Conservation (phyloP, 1,140 invertebrate species). For the Nephila pilipes region DNA sequence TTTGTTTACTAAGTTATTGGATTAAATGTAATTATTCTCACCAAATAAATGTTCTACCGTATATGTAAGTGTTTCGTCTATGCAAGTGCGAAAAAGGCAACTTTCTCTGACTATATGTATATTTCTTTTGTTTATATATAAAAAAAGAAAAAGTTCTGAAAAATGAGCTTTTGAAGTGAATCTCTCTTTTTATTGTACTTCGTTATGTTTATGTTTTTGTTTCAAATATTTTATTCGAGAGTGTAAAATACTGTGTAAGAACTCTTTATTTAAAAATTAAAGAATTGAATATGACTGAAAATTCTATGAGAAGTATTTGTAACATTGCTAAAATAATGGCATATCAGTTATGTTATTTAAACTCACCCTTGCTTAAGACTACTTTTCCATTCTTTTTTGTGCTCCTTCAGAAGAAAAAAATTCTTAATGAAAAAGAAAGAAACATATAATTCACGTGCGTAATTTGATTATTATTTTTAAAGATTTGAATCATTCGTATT, state of each 20-base stretch:
- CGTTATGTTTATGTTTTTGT: too few species aligned
- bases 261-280: neutral
- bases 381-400: neutral
- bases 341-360: neutral
- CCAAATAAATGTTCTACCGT: neutral
- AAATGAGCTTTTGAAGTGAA: neutral
- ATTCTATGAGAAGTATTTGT: too few species aligned
- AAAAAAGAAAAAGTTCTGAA: neutral
- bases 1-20: neutral
- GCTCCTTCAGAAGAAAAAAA: too few species aligned
- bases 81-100: neutral
- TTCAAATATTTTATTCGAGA: too few species aligned
- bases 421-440: too few species aligned
- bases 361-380: neutral
- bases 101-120: neutral
- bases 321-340: too few species aligned
- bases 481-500: too few species aligned
- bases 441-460: too few species aligned
- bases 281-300: neutral
- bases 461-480: too few species aligned
- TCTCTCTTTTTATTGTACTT: neutral
- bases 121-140: neutral
- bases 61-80: neutral
- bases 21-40: slow-evolving; percentile 14
- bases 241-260: too few species aligned